Conservation (phyloP, 2,797 vertebrate genomes). For the Oryzias dopingdopingensis region DNA sequence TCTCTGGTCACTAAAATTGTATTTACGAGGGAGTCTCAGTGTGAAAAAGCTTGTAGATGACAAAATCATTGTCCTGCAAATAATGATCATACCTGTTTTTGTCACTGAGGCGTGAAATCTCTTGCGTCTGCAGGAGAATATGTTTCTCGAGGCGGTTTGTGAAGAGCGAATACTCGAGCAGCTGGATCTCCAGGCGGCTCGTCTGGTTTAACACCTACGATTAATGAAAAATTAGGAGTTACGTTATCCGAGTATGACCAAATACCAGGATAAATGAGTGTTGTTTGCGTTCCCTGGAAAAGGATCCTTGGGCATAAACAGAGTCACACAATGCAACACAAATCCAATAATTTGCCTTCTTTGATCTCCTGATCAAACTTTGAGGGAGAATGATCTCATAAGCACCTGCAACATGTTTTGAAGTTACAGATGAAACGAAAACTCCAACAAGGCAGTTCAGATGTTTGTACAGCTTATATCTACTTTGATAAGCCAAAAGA, state of each 20-base stretch:
- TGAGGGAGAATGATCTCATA: slow-evolving; percentile 33
- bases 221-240: slow-evolving; percentile 12
- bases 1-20: too few relatives aligned
- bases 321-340: slow-evolving; percentile 9
- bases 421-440: slow-evolving; percentile 54
- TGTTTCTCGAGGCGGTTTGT: slow-evolving; percentile 84
- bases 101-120: slow-evolving; percentile 79
- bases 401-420: slow-evolving; percentile 60
- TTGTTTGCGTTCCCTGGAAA: slow-evolving; percentile 10
- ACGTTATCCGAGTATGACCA: not conserved
- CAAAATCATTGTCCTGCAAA: too few relatives aligned
- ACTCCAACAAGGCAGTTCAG: slow-evolving; percentile 39
- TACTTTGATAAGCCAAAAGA: slow-evolving; percentile 53
- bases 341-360: slow-evolving; percentile 24
- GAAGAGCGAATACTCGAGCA: slow-evolving; percentile 82
- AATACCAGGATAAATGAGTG: slow-evolving; percentile 4
- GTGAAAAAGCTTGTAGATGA: too few relatives aligned
- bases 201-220: slow-evolving; percentile 84
- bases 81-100: slow-evolving; percentile 78
- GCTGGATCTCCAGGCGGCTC: slow-evolving; percentile 83
- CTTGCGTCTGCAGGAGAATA: slow-evolving; percentile 81
- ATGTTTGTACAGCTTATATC: slow-evolving; percentile 69
- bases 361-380: slow-evolving; percentile 43
- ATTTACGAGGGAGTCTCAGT: too few relatives aligned
- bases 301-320: slow-evolving; percentile 23